A percentile compares a stretch with the other conserved stretches of the same genome.
Conservation (phyloP, 1,140 invertebrate genomes). For the Anagrus nilaparvatae region DNA sequence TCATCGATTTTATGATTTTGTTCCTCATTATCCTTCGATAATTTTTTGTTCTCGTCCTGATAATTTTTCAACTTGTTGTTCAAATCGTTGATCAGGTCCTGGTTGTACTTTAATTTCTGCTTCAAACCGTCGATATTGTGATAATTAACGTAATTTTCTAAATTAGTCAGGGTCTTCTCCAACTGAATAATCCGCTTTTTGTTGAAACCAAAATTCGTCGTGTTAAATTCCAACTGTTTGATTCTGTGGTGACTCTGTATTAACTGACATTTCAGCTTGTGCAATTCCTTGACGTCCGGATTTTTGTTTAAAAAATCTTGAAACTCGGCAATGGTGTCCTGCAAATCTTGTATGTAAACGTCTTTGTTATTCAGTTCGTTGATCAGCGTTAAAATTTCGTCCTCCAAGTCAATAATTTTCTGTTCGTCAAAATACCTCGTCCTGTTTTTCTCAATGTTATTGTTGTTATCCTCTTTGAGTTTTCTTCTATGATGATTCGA, state of each 20-base stretch:
- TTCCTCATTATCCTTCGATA: conserved; percentile 19
- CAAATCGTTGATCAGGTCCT: conserved; percentile 32
- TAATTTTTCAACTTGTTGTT: conserved; percentile 24
- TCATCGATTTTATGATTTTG: conserved; percentile 26
- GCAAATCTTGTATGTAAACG: conserved; percentile 64
- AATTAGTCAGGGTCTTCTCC: conserved; percentile 33
- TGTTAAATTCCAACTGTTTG: conserved; percentile 27
- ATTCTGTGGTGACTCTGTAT: conserved; percentile 21
- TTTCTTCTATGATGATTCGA: too few species aligned
- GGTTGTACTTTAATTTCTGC: conserved; percentile 31
- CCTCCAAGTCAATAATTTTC: too few species aligned
- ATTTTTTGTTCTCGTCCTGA: conserved; percentile 22
- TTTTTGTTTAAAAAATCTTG: conserved; percentile 33
- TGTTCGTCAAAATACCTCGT: too few species aligned
- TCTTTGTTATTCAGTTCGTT: conserved; percentile 46
- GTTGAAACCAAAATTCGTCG: conserved; percentile 25
- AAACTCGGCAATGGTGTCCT: conserved; percentile 45
- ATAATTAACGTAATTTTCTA: conserved; percentile 34
- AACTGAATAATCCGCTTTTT: conserved; percentile 30
- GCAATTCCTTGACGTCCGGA: conserved; percentile 33
- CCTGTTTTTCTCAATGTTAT: too few species aligned
- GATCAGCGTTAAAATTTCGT: too few species aligned
- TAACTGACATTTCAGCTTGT: conserved; percentile 25
- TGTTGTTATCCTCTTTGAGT: too few species aligned
- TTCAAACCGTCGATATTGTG: conserved; percentile 33